These are phyloP conservation scores for Drosophila pruinosa DNA, from an alignment of 1,140 invertebrate genomes.

Conservation along the genomic window DNA sequence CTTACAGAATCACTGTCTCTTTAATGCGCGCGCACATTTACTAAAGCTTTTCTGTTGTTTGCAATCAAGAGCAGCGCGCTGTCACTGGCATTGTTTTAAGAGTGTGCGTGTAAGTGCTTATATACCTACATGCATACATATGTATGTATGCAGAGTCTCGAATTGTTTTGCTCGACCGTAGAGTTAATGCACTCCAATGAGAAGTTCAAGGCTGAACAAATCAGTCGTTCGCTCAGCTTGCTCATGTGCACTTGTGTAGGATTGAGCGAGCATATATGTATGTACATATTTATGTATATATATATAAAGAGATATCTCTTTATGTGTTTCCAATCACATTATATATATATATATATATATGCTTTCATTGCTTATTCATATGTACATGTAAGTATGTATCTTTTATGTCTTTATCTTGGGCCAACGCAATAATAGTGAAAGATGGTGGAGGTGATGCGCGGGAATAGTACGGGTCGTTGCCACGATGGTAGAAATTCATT, in stretches of 20 bases:
- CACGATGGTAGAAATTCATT: constrained; percentile 51
- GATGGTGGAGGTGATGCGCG: neutral
- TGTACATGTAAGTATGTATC: neutral
- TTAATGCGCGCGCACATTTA: constrained; percentile 4
- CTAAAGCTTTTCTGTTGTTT: constrained; percentile 37
- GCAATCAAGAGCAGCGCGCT: constrained; percentile 39
- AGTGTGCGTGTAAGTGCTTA: constrained; percentile 21
- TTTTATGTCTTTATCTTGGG: neutral
- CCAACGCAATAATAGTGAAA: neutral
- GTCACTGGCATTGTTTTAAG: constrained; percentile 14
- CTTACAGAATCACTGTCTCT: constrained; percentile 20
- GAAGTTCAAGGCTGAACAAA: constrained; percentile 82
- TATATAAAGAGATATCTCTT: neutral
- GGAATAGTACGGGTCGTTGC: constrained; percentile 3
- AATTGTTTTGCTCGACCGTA: constrained; percentile 40
- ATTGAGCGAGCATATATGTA: constrained; percentile 24
- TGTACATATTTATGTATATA: neutral
- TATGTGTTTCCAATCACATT: constrained; percentile 48
- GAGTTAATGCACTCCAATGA: constrained; percentile 79
- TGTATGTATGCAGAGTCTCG: constrained; percentile 26
- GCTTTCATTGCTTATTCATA: too few relatives aligned
- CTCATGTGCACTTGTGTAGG: constrained; percentile 44
- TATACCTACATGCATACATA: too few relatives aligned
- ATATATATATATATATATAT: neutral
- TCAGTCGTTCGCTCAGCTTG: constrained; percentile 71